A percentile compares a stretch with the other conserved stretches of the same genome.
phyloP scores from a whole-genome alignment of 2,797 vertebrate genomes.

The Pitangus sulphuratus region DNA sequence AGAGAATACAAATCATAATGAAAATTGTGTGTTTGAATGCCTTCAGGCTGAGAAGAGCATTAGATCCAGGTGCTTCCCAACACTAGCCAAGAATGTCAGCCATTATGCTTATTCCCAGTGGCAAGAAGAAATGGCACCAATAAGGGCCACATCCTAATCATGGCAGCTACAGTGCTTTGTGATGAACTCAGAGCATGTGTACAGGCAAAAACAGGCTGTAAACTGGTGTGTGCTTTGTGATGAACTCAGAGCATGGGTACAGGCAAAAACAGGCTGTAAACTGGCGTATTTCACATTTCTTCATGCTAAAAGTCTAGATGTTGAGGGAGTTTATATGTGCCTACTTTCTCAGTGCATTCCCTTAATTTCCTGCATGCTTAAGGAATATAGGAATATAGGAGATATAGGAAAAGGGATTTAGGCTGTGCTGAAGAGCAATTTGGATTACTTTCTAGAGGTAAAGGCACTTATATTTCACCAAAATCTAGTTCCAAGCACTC shows the following conservation, averaged over 20 bases:
- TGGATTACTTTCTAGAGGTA: neutral
- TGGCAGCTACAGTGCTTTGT: neutral
- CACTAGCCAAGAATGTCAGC: neutral
- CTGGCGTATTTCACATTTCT: neutral
- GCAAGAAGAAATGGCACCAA: neutral
- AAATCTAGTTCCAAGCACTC: neutral
- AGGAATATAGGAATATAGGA: neutral
- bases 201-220: neutral
- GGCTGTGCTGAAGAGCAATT: neutral
- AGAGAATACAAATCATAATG: neutral
- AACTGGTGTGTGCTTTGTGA: neutral
- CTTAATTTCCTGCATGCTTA: neutral
- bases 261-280: neutral
- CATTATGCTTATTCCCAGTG: neutral
- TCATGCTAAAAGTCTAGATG: neutral
- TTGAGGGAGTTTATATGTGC: neutral
- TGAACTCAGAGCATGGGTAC: neutral
- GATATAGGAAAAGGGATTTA: neutral
- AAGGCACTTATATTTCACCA: neutral
- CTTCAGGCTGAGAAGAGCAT: neutral
- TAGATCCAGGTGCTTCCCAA: slow-evolving; percentile 18
- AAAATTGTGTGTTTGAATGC: slow-evolving; percentile 13
- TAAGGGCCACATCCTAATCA: neutral
- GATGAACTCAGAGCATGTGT: neutral
- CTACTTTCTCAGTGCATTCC: neutral